phyloP scores from a whole-genome alignment of 2,113 vertebrate genomes.

The Taxidea taxus region DNA sequence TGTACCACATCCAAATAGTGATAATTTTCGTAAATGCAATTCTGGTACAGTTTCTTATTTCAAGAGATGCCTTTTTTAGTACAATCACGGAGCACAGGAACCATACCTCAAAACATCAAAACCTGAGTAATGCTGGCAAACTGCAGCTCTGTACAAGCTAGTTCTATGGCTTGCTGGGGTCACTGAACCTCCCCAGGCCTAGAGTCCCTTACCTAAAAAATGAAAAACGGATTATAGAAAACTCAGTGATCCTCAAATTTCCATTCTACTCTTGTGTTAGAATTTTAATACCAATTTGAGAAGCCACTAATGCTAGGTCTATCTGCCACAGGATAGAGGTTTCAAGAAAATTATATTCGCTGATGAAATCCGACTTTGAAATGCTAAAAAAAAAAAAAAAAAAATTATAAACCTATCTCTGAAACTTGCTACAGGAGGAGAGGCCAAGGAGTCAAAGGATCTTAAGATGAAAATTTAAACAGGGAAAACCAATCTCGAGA shows the following conservation, averaged over 20 bases:
- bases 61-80: neutral
- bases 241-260: neutral
- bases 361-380: neutral
- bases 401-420: neutral
- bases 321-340: neutral
- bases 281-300: neutral
- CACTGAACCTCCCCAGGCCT: neutral
- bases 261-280: neutral
- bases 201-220: neutral
- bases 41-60: neutral
- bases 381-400: neutral
- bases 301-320: neutral
- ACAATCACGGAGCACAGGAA: neutral
- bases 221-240: neutral
- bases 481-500: slow-evolving; percentile 4
- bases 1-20: neutral
- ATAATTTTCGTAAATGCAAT: neutral
- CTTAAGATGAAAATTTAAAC: slow-evolving; percentile 31
- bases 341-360: neutral
- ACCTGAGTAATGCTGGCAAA: neutral
- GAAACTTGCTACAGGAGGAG: neutral
- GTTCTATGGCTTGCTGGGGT: neutral
- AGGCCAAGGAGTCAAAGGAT: neutral
- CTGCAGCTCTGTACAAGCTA: neutral
- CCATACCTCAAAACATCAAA: neutral